These are phyloP conservation scores for Panurus biarmicus DNA, from an alignment of 2,113 vertebrate genomes.

Conservation along the genomic window DNA sequence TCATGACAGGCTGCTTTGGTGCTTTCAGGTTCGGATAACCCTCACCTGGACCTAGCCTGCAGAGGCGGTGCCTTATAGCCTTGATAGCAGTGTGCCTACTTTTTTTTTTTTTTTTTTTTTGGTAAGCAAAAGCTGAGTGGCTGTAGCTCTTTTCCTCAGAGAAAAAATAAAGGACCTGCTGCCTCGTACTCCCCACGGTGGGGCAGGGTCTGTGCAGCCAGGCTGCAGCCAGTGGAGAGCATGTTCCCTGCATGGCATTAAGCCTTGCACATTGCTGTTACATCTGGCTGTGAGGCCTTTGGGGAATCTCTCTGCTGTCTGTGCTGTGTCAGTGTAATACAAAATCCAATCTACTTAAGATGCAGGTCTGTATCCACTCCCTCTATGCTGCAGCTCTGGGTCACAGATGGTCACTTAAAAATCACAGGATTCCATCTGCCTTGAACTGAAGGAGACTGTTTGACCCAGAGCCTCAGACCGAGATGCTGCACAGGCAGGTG, in stretches of 20 bases:
- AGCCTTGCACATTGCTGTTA: background rate
- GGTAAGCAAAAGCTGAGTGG: background rate
- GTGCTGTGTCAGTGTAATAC: background rate
- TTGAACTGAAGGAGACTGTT: background rate
- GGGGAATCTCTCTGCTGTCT: background rate
- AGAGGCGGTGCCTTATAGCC: background rate
- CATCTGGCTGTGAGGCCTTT: background rate
- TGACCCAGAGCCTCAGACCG: background rate
- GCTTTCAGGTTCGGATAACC: background rate
- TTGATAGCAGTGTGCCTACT: background rate
- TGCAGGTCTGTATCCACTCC: background rate
- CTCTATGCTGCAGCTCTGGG: background rate
- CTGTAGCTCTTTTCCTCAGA: background rate
- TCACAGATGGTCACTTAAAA: background rate
- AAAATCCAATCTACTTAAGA: background rate
- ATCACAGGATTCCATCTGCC: background rate
- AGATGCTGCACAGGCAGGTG: background rate
- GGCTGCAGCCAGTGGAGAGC: background rate
- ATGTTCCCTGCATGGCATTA: background rate
- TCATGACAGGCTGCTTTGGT: background rate
- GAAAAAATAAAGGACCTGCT: background rate
- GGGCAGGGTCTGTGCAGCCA: background rate
- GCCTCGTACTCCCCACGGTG: rapidly evolving
- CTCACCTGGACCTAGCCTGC: background rate
- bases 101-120: too few species aligned